These are phyloP conservation scores for Melanotaenia duboulayi DNA, from an alignment of 2,113 vertebrate genomes.

Conservation along the genomic window DNA sequence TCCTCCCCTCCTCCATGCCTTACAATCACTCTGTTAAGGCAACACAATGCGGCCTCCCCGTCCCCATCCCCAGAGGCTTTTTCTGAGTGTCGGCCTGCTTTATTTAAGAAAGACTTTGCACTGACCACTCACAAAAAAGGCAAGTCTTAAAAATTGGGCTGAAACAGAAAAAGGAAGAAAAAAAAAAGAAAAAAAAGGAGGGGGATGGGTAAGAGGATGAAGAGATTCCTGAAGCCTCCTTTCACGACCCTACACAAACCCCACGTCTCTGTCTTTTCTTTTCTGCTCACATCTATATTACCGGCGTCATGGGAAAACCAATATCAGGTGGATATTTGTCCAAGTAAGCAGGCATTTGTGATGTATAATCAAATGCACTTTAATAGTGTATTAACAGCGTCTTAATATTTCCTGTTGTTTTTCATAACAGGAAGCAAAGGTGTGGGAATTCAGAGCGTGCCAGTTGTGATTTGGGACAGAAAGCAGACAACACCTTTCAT, in stretches of 20 bases:
- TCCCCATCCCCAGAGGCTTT: slow-evolving; percentile 77
- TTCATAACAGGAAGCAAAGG: slow-evolving; percentile 25
- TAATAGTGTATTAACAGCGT: background rate
- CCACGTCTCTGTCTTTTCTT: slow-evolving; percentile 6
- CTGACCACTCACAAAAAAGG: slow-evolving; percentile 81
- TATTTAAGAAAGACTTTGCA: slow-evolving; percentile 74
- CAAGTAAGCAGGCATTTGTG: slow-evolving; percentile 17
- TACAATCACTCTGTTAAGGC: slow-evolving; percentile 78
- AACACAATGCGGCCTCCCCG: slow-evolving; percentile 72
- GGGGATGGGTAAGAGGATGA: slow-evolving; percentile 64
- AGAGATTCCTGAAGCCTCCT: slow-evolving; percentile 62
- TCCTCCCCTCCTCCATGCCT: slow-evolving; percentile 74
- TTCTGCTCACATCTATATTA: slow-evolving; percentile 54
- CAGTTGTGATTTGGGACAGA: slow-evolving; percentile 49
- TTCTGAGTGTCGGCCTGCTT: slow-evolving; percentile 68
- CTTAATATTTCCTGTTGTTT: slow-evolving; percentile 23
- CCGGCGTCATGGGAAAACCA: slow-evolving; percentile 17
- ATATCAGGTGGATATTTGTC: slow-evolving; percentile 2
- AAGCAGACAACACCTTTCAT: slow-evolving; percentile 63
- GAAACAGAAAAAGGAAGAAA: slow-evolving; percentile 46
- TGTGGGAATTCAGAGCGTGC: slow-evolving; percentile 30
- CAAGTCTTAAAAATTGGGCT: slow-evolving; percentile 78
- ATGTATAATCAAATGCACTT: slow-evolving; percentile 18
- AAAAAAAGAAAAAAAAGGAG: slow-evolving; percentile 22
- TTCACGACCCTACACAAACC: slow-evolving; percentile 41